phyloP scores from a whole-genome alignment of 2,113 vertebrate species.

The Catharus fuscescens region DNA sequence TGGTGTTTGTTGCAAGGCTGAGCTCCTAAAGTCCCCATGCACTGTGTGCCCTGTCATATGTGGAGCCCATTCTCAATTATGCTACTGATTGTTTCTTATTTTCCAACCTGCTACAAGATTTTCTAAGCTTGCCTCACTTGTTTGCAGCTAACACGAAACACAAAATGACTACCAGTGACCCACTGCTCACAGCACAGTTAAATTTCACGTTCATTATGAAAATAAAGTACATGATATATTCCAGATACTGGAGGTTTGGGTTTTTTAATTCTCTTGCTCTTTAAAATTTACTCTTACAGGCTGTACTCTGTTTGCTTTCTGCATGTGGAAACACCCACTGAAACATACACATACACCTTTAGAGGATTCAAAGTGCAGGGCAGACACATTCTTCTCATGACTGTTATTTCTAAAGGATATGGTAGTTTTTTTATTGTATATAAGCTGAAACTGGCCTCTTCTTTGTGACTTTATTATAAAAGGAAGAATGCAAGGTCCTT shows the following conservation, averaged over 20 bases:
- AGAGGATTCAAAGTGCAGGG: neutral
- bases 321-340: neutral
- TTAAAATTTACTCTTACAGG: neutral
- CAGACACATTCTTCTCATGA: neutral
- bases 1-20: neutral
- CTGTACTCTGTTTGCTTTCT: neutral
- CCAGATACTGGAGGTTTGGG: neutral
- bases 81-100: neutral
- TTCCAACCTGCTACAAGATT: neutral
- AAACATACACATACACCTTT: neutral
- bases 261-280: neutral
- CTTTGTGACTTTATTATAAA: neutral
- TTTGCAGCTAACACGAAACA: neutral
- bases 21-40: neutral
- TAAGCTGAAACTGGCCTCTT: neutral
- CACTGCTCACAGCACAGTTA: neutral
- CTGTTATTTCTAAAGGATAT: neutral
- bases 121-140: neutral
- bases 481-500: neutral
- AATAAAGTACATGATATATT: neutral
- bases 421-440: neutral
- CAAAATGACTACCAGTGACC: neutral
- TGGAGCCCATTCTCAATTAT: neutral
- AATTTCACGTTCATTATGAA: neutral
- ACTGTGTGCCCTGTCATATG: rapidly evolving